These are phyloP conservation scores for Pionites leucogaster DNA, from an alignment of 2,113 vertebrate species.

Conservation along the genomic window DNA sequence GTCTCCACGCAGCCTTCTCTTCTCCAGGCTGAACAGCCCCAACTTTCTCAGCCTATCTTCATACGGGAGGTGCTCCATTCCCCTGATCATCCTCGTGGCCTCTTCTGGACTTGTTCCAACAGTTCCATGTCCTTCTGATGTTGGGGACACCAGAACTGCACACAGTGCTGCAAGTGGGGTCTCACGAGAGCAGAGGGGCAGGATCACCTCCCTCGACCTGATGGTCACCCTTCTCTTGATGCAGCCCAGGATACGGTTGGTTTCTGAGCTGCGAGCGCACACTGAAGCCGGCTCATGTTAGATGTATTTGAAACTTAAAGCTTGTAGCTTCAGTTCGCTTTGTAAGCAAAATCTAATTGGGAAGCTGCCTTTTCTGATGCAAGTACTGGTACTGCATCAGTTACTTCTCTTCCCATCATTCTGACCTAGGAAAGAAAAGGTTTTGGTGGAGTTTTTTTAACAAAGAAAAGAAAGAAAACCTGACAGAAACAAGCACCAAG, in stretches of 20 bases:
- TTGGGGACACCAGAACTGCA: neutral
- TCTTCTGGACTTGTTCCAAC: neutral
- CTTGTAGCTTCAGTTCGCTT: neutral
- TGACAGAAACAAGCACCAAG: neutral
- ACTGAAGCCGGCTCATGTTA: neutral
- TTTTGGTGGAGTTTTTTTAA: neutral
- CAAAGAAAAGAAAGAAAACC: neutral
- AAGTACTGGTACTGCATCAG: neutral
- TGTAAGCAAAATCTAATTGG: neutral
- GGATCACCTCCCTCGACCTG: neutral
- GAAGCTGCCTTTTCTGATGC: neutral
- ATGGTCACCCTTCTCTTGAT: neutral
- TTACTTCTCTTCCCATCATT: neutral
- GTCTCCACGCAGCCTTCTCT: too few relatives aligned
- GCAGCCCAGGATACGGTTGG: neutral
- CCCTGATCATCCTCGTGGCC: neutral
- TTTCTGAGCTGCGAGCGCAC: neutral
- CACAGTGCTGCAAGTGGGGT: neutral
- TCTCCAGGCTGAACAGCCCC: too few relatives aligned
- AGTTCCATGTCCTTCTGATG: neutral
- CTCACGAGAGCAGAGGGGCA: neutral
- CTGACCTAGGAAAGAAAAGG: neutral
- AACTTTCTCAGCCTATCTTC: rapidly evolving
- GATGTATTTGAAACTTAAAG: neutral
- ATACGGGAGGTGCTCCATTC: neutral